Evolutionary conservation across 92 coral and sea anemone species (phyloP).

Genomic region (Porites rus): DNA sequence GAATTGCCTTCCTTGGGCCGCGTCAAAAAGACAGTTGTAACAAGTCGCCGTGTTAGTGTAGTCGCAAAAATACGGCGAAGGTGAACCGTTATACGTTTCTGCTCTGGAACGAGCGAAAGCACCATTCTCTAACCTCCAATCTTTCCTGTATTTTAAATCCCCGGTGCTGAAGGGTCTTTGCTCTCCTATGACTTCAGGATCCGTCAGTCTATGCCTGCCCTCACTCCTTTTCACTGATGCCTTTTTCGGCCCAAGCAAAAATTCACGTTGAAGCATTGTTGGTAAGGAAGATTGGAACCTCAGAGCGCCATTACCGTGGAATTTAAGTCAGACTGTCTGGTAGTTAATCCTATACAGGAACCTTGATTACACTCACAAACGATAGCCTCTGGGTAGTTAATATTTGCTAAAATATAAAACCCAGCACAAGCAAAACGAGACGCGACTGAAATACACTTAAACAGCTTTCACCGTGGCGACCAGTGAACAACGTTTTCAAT

Average conservation of each 20-base stretch:
- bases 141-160: neutral
- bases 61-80: neutral
- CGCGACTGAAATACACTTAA: neutral
- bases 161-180: neutral
- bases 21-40: constrained; percentile 2
- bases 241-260: neutral
- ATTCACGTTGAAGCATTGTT: neutral
- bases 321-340: neutral
- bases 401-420: neutral
- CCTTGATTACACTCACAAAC: neutral
- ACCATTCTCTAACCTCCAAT: neutral
- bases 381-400: neutral
- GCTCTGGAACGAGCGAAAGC: neutral
- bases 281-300: neutral
- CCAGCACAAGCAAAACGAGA: neutral
- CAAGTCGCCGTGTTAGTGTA: neutral
- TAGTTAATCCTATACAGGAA: neutral
- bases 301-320: neutral
- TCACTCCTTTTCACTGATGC: neutral
- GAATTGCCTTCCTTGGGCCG: constrained; percentile 7
- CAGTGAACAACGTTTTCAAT: neutral
- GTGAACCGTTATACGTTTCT: neutral
- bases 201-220: neutral
- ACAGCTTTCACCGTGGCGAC: neutral
- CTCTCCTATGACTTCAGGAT: neutral